These are phyloP conservation scores for Apodemia mormo DNA, from an alignment of 2,888 invertebrate species.

Conservation along the genomic window DNA sequence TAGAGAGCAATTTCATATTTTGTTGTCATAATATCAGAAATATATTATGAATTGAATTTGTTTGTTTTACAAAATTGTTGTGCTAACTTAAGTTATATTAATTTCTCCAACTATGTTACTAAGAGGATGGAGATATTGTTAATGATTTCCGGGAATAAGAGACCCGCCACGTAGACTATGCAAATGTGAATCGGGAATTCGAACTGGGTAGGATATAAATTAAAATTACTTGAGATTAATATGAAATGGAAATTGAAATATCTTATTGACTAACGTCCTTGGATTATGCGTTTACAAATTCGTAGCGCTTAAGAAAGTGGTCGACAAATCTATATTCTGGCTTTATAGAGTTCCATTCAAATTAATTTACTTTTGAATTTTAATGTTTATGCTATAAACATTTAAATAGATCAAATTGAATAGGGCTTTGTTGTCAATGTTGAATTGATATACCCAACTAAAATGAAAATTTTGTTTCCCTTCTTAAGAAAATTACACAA, in stretches of 20 bases:
- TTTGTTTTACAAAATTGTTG: too few species aligned
- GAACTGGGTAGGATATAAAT: constrained; percentile 9
- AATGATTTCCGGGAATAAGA: constrained; percentile 11
- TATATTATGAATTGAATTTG: too few species aligned
- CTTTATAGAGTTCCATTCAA: not conserved
- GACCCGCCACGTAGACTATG: constrained; percentile 10
- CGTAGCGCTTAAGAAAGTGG: not conserved
- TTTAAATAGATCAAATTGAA: not conserved
- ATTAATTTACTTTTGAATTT: not conserved
- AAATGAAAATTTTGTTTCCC: too few species aligned
- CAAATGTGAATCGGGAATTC: constrained; percentile 14
- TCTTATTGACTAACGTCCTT: not conserved
- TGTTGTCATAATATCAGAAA: too few species aligned
- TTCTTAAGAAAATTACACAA: too few species aligned
- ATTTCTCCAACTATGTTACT: not conserved
- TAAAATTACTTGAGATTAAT: constrained; percentile 15
- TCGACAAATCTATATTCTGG: not conserved
- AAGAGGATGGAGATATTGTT: not conserved
- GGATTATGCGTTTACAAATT: not conserved
- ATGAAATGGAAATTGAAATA: constrained; percentile 7
- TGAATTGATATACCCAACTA: too few species aligned
- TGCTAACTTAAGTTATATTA: not conserved
- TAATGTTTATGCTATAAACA: not conserved
- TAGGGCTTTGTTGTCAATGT: too few species aligned
- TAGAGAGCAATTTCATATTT: too few species aligned